Evolutionary conservation across 1,140 invertebrate genomes (phyloP), one percentile per base, ranked within the genome.

Genomic region (Chymomyza costata): DNA sequence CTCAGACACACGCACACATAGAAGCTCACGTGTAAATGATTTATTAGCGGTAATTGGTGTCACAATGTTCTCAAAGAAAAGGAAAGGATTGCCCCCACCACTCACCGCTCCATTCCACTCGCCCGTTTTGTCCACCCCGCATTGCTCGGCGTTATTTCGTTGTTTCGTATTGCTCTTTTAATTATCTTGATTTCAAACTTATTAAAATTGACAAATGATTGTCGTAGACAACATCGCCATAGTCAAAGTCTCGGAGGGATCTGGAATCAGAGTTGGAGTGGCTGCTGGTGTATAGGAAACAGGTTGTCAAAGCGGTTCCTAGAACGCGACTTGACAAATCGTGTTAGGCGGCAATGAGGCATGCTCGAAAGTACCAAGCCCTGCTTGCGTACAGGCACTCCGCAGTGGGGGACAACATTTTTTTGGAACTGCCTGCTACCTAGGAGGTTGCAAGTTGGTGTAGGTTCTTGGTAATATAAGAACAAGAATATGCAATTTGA

Each of bases 121-220:
- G 18, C 13, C 17, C 6, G 13, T 21, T 45, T 1, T 5, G 5
- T 7, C 1, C 3, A 25, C 52, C 57, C 65, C 65, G 58, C 65
- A 68, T 63, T 62, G 28, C 30, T 43, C 37, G 15, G 17, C 32
- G 21, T 13, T 43, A 35, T 28, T 55, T 46, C 32, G 28, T 65
- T 59, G 53, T 58, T 47, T 58, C 60, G 34, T 57, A 54, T 25
- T 65, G 55, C 48, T 64, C 54, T 65, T 80, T 81, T 82, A 81
- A 81, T 81, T 80, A 81, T 80, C 73, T 80, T 78, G 73, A 78
- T 78, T 80, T 81, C 48, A 73, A 78, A 78, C 73, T 78, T 78
- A 78, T 78, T 78, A 73, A 78, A 78, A 73, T 73, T 78, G 73
- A 78, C 73, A 78, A 78, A 78, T 78, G 73, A 78, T 80, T 65